Percentiles rank a stretch among this genome's conserved stretches.
Evolutionary conservation across 2,797 vertebrate genomes (phyloP).

Genomic region (Scomberomorus guttatus): DNA sequence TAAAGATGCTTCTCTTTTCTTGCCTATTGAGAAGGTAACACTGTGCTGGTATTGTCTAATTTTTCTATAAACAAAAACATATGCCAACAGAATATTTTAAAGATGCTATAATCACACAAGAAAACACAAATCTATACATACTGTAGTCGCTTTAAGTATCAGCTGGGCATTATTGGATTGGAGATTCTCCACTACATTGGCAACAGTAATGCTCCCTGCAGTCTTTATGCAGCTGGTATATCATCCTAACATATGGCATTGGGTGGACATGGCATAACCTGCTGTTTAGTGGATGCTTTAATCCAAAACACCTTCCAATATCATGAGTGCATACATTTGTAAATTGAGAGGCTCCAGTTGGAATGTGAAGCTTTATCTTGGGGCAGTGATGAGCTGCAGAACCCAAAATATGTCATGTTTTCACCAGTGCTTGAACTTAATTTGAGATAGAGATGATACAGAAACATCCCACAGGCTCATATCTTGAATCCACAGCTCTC

Average conservation of each 20-base stretch:
- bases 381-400: neutral
- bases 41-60: too few relatives aligned
- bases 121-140: neutral
- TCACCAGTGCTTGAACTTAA: neutral
- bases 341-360: neutral
- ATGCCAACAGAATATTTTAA: too few relatives aligned
- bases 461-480: neutral
- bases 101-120: neutral
- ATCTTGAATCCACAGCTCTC: neutral
- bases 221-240: slow-evolving; percentile 43
- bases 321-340: slow-evolving; percentile 1
- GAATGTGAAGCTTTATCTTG: neutral
- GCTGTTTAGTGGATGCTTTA: slow-evolving; percentile 16
- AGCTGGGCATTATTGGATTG: neutral
- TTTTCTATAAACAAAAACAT: too few relatives aligned
- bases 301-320: slow-evolving; percentile 15
- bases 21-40: neutral
- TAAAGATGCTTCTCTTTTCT: neutral
- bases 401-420: neutral
- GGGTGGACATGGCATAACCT: slow-evolving; percentile 16
- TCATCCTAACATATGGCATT: slow-evolving; percentile 47
- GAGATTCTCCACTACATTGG: neutral
- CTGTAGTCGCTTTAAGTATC: neutral
- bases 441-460: neutral
- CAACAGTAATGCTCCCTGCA: slow-evolving; percentile 13